Evolutionary conservation across 2,797 vertebrate species (phyloP).

Genomic region (Nyctibius grandis): DNA sequence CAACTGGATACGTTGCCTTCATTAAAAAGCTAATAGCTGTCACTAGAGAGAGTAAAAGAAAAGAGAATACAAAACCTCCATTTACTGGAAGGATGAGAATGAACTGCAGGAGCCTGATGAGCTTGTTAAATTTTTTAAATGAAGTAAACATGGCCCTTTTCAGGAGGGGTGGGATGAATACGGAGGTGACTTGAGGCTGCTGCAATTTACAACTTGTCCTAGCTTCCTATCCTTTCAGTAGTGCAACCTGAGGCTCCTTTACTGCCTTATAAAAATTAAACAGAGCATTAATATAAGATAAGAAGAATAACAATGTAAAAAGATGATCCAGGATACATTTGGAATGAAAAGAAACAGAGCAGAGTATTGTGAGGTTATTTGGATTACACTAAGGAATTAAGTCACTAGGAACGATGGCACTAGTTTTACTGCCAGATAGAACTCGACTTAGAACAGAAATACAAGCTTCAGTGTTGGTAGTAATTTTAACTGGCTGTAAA

Average conservation of each 20-base stretch:
- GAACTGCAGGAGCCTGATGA: not conserved
- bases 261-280: not conserved
- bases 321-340: not conserved
- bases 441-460: not conserved
- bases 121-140: not conserved
- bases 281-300: not conserved
- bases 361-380: not conserved
- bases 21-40: not conserved
- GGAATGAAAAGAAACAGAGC: constrained; percentile 11
- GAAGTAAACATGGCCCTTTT: not conserved
- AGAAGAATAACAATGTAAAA: not conserved
- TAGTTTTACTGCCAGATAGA: not conserved
- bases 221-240: not conserved
- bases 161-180: not conserved
- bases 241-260: not conserved
- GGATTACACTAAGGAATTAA: not conserved
- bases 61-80: not conserved
- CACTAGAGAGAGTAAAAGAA: not conserved
- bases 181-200: not conserved
- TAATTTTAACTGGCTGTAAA: not conserved
- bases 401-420: not conserved
- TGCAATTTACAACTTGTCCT: not conserved
- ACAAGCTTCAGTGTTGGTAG: not conserved
- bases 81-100: not conserved
- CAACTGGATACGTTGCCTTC: not conserved